Base-by-base conservation (phyloP, 2,797 vertebrate species). In the Sebastes dallii region DNA sequence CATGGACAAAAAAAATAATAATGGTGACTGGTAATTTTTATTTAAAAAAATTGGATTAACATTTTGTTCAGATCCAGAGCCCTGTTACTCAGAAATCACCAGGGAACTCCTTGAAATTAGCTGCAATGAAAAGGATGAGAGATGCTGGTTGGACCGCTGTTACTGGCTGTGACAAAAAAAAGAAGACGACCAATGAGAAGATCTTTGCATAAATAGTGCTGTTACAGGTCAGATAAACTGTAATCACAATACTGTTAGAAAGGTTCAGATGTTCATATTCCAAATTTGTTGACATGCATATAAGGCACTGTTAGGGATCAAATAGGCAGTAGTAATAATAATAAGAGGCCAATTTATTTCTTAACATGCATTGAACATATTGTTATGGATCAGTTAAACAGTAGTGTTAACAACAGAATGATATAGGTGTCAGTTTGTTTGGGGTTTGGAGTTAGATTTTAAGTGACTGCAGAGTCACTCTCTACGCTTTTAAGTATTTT, bases 141-240 rank as follows among this genome's bases (percentile, higher is more conserved):
- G 97, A 99, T 80, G 95, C 97, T 3, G 97, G 95, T 7, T 99
- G 98, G 98, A 95, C 95, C 54, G 94, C 96, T 4, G 91, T 99
- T 65, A 95, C 94, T 83, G 96, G 94, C 88, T 72, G 89, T 77
- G 95, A 97, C 88, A 97, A 96, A 89, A 99, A 96, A 84, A 97
- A 95, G 73, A 99, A 96, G 20, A 97, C 96, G 91, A 93, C 85
- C 66, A 93, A 81, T 75, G 96, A 96, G 72, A 97, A 97, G 66
- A 92, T 98, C 16, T 99, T 98, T 95, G 88, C 91, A 76, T 99
- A 94, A 94, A 67, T 66, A 1, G 42, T 22, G 4, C 54, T 56
- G 9, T 70, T 50, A 50, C 32, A 29, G 69, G 20, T 58, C 32
- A 87, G 52, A 68, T 65, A 8, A 46, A 39, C 18, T 32, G 36